phyloP scores from a whole-genome alignment of 2,113 vertebrate genomes.

The Hemiscyllium ocellatum region DNA sequence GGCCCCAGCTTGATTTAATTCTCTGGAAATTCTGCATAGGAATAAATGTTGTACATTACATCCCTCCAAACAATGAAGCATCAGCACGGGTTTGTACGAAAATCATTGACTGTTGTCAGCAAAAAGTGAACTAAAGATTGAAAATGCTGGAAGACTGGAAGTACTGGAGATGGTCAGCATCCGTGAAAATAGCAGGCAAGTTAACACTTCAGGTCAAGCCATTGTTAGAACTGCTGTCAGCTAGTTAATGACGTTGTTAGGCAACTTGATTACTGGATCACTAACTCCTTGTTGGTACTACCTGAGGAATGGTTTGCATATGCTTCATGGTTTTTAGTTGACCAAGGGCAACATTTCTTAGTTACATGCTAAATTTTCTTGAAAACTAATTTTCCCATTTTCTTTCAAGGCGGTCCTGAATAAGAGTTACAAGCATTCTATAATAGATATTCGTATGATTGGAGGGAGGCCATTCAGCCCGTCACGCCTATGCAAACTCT shows the following conservation, averaged over 20 bases:
- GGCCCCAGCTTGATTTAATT: background rate
- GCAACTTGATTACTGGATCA: background rate
- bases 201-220: background rate
- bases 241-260: background rate
- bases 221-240: background rate
- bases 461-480: background rate
- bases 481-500: background rate
- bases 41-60: background rate
- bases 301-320: background rate
- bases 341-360: background rate
- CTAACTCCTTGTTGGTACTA: background rate
- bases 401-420: background rate
- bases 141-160: background rate
- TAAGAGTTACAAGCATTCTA: background rate
- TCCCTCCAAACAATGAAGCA: background rate
- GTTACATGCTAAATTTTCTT: background rate
- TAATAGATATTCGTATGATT: background rate
- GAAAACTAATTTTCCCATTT: background rate
- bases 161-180: background rate
- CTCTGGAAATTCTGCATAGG: background rate
- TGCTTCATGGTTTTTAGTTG: background rate
- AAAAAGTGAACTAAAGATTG: background rate
- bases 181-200: background rate
- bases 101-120: background rate
- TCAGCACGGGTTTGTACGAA: background rate